Evolutionary conservation across 2,797 vertebrate genomes (phyloP).

Genomic region (Paramormyrops hopkinsi): DNA sequence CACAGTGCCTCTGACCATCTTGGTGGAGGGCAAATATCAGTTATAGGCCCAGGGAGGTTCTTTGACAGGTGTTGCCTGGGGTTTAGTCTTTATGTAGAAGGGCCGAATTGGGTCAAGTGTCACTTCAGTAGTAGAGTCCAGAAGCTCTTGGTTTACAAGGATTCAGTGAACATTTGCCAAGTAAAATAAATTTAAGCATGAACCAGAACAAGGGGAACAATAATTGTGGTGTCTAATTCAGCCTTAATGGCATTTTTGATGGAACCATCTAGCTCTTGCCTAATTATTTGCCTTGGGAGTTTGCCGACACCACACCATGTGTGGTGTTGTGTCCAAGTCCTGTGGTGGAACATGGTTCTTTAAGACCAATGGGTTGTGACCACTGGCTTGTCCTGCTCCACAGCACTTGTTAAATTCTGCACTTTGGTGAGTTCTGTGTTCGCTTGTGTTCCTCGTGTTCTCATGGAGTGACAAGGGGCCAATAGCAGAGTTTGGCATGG

Average conservation of each 20-base stretch:
- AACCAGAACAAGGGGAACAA: neutral
- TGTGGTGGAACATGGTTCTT: neutral
- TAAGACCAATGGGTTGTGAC: neutral
- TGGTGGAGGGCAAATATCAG: neutral
- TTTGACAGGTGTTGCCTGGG: neutral
- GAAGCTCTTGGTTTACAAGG: neutral
- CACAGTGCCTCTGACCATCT: neutral
- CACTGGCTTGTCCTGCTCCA: neutral
- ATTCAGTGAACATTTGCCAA: neutral
- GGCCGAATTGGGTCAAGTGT: neutral
- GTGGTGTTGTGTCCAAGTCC: neutral
- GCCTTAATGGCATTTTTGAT: neutral
- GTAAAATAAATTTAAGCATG: neutral
- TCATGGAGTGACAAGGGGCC: neutral
- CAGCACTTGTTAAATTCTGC: neutral
- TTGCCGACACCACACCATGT: neutral
- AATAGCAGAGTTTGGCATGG: neutral
- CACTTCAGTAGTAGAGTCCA: neutral
- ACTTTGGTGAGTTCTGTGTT: neutral
- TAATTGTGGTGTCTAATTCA: neutral
- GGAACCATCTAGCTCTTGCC: neutral
- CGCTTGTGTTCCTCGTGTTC: neutral
- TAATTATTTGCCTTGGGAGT: neutral
- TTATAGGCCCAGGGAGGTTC: neutral
- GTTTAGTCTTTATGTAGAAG: neutral